These are phyloP conservation scores for Genyomyrus donnyi DNA, from an alignment of 2,113 vertebrate genomes.

Conservation along the genomic window DNA sequence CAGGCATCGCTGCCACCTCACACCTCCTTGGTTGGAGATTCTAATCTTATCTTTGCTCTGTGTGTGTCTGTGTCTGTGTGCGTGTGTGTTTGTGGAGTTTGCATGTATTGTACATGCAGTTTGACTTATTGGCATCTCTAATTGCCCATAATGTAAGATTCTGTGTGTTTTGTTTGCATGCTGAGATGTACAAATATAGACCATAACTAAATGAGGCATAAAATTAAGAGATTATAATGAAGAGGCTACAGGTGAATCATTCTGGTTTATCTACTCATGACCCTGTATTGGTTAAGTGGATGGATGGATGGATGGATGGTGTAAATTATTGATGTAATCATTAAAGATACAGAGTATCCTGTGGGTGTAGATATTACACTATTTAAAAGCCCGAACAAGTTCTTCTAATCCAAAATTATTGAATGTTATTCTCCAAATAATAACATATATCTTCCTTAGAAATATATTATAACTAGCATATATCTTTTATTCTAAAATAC, in stretches of 20 bases:
- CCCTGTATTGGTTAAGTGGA: not conserved
- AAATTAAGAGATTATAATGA: not conserved
- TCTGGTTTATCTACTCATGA: not conserved
- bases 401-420: not conserved
- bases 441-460: not conserved
- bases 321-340: not conserved
- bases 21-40: not conserved
- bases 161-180: not conserved
- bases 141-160: not conserved
- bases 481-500: not conserved
- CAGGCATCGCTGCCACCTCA: not conserved
- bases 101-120: not conserved
- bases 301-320: not conserved
- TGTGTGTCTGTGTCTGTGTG: not conserved
- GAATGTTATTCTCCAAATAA: not conserved
- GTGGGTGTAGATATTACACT: not conserved
- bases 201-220: not conserved
- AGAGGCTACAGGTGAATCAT: not conserved
- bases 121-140: not conserved
- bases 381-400: not conserved
- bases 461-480: not conserved
- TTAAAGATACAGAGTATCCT: not conserved
- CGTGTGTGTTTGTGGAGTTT: not conserved
- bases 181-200: not conserved
- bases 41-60: not conserved